Conservation (phyloP, 2,888 invertebrate genomes). For the Leptura quadrifasciata region DNA sequence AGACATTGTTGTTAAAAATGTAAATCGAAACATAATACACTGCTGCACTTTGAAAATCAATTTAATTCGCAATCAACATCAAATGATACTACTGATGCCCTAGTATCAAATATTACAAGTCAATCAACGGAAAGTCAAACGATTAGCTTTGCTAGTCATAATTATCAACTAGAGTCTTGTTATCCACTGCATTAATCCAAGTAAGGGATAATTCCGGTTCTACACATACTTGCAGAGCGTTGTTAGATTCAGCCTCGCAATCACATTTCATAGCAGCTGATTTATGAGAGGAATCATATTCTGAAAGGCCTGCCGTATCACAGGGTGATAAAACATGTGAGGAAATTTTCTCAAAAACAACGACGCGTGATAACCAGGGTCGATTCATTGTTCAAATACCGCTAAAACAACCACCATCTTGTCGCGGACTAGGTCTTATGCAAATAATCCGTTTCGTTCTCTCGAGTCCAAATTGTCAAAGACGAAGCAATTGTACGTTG, state of each 20-base stretch:
- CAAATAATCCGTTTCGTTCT: not conserved
- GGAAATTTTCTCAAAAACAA: slow-evolving; percentile 37
- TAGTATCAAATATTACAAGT: not conserved
- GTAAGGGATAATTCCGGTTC: not conserved
- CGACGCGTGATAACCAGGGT: not conserved
- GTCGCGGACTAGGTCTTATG: slow-evolving; percentile 4
- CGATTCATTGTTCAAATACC: slow-evolving; percentile 37
- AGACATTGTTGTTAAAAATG: slow-evolving; percentile 11
- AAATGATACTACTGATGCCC: not conserved
- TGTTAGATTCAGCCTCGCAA: not conserved
- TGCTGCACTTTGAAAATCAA: not conserved
- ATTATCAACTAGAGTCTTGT: not conserved
- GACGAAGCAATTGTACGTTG: slow-evolving; percentile 16
- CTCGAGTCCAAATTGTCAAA: not conserved
- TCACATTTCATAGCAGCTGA: not conserved
- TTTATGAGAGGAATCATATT: slow-evolving; percentile 9
- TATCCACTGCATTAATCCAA: slow-evolving; percentile 10
- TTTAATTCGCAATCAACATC: not conserved
- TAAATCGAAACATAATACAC: slow-evolving; percentile 6
- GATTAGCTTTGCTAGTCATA: not conserved
- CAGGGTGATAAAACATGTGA: slow-evolving; percentile 50
- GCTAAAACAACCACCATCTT: not conserved
- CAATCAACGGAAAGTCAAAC: not conserved
- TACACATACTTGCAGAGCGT: not conserved
- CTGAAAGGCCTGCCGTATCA: not conserved